Base-by-base conservation (phyloP, 2,113 vertebrate species). In the Phasianus colchicus region DNA sequence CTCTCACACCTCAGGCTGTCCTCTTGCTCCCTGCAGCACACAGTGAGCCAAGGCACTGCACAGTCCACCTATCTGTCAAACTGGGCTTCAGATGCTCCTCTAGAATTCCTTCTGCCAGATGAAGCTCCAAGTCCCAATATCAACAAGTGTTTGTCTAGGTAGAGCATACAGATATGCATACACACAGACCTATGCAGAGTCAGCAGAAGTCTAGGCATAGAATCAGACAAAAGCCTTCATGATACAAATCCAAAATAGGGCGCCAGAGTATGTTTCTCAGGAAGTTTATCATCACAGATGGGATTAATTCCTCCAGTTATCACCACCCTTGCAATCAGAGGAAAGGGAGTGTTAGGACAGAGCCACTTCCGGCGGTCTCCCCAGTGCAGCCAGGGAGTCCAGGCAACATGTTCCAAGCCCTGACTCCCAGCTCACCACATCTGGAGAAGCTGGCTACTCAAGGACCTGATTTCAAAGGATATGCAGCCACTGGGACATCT, bases 111-210 rank as follows among this genome's bases (percentile, higher is more conserved):
- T 38, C 24, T 65, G 40, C 11, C 13, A 57, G 40, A 38, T 6
- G 47, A 61, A 2, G 14, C 11, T 14, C 29, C 17, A 86, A 42
- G 63, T 38, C 63, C 14, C 22, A 50, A 65, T 1, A 85, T 11
- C 27, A 71, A 24, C 45, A 81, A 84, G 36, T 48, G 30, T 16
- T 57, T 8, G 0, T 43, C 43, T 54, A 34, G 42, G 11, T 34
- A 80, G 58, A 24, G 52, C 11, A 73, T 30, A 83, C 16, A 70
- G 22, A 10, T 20, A 25, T 0, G 1, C 1, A 0, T 34, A 30
- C 13, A 14, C 1, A 2, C 0, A 86, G 45, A 30, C 52, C 30
- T n/a, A 55, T 13, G 32, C 30, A 72, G 67, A 65, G 18, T 29
- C 54, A 66, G n/a, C 16, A 52, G 24, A 83, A 66, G 22, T 27